Evolutionary conservation across 30 jellyfish, hydroid and myxozoan species (phyloP).

Genomic region (Rhopilema esculentum): DNA sequence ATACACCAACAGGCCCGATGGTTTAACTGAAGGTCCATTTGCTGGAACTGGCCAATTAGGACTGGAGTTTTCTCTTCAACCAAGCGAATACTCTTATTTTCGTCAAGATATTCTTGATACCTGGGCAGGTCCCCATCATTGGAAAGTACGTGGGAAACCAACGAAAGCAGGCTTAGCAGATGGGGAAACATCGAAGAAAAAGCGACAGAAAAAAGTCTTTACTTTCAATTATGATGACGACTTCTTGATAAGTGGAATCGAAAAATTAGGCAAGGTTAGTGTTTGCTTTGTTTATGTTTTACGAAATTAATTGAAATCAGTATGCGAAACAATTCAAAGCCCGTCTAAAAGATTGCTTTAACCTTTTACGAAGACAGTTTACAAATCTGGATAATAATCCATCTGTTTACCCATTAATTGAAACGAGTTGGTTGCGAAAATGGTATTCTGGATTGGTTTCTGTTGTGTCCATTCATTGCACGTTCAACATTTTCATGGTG

Average conservation of each 20-base stretch:
- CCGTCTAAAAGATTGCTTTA: too few relatives aligned
- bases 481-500: too few relatives aligned
- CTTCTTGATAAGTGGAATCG: slow-evolving; percentile 23
- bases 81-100: slow-evolving; percentile 92
- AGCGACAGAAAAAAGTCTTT: slow-evolving; percentile 64
- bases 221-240: slow-evolving; percentile 57
- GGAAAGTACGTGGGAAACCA: slow-evolving; percentile 70
- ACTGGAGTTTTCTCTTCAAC: slow-evolving; percentile 84
- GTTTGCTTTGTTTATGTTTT: background rate
- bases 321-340: too few relatives aligned
- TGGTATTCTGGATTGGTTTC: too few relatives aligned
- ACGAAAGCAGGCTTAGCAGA: slow-evolving; percentile 16
- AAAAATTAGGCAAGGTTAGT: slow-evolving; percentile 55
- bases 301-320: too few relatives aligned
- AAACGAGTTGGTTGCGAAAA: too few relatives aligned
- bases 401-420: too few relatives aligned
- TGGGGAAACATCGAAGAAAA: slow-evolving; percentile 31
- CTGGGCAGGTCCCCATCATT: slow-evolving; percentile 99
- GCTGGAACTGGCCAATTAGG: slow-evolving; percentile 55
- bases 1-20: background rate
- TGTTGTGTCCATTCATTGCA: too few relatives aligned
- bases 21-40: slow-evolving; percentile 7
- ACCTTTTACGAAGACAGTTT: too few relatives aligned
- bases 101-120: slow-evolving; percentile 76
- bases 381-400: too few relatives aligned